Base-by-base conservation (phyloP, 1,140 invertebrate genomes). In the Sitophilus oryzae region DNA sequence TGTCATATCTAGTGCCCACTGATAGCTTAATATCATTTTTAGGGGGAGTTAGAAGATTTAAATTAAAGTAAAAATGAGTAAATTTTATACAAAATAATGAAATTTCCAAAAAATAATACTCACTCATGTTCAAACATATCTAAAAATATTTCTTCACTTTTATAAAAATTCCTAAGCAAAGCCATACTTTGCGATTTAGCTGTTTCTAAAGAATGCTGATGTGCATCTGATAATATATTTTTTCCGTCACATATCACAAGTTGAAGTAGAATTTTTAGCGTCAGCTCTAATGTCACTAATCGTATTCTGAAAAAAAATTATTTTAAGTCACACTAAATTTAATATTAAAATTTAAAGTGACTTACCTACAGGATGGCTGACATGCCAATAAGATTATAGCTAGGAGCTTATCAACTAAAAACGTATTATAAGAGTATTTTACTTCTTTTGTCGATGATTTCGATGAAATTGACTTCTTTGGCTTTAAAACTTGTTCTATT, bases 41-140 rank as follows among this genome's bases (percentile, higher is more conserved):
- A n/a, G n/a, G n/a, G n/a, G n/a, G n/a, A n/a, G n/a, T n/a, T n/a
- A n/a, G n/a, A n/a, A n/a, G n/a, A n/a, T n/a, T n/a, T n/a, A n/a
- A n/a, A n/a, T n/a, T n/a, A n/a, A n/a, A n/a, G n/a, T n/a, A n/a
- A n/a, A n/a, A n/a, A n/a, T n/a, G n/a, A n/a, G n/a, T n/a, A n/a
- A n/a, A n/a, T n/a, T n/a, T n/a, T n/a, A n/a, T n/a, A n/a, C n/a
- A n/a, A n/a, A n/a, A n/a, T n/a, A n/a, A n/a, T n/a, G n/a, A n/a
- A 15, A 14, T 21, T 15, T 37, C 16, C 2, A 54, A 46, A 30
- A 34, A 30, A 51, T 18, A 8, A 6, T 45, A 76, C 77, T 78
- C 80, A 89, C 79, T 99, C 96, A 72, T 98, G 93, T 75, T 99
- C 96, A 75, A 99, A 99, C 82, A 98, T 93, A 70, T 99, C 96